Evolutionary conservation across 2,113 vertebrate genomes (phyloP).

Genomic region (Paedocypris sp.): DNA sequence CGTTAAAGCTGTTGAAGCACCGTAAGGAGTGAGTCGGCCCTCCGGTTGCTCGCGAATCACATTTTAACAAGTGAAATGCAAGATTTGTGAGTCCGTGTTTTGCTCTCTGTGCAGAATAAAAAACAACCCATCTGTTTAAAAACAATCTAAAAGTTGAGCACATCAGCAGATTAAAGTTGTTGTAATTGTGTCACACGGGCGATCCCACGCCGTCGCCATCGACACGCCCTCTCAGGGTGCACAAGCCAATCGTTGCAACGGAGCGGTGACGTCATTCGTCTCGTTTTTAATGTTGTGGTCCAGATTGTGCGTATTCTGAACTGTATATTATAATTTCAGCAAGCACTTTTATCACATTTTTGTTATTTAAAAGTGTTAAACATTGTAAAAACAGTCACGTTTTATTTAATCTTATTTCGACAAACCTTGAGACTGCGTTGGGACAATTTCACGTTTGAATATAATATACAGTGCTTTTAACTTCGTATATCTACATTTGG

Average conservation of each 20-base stretch:
- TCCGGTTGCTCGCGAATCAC: slow-evolving; percentile 29
- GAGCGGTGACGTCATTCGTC: slow-evolving; percentile 57
- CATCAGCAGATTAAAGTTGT: slow-evolving; percentile 83
- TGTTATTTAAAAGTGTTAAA: no score
- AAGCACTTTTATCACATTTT: no score
- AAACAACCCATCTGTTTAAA: slow-evolving; percentile 48
- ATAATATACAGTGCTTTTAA: no score
- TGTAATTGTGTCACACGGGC: slow-evolving; percentile 90
- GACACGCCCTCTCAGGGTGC: slow-evolving; percentile 54
- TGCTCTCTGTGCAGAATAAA: neutral
- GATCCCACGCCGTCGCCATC: slow-evolving; percentile 75
- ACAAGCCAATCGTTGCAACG: slow-evolving; percentile 53
- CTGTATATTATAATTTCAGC: no score
- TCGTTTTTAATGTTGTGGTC: slow-evolving; percentile 27
- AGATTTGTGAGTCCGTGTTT: slow-evolving; percentile 3
- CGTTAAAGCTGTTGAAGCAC: slow-evolving; percentile 13
- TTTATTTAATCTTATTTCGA: no score
- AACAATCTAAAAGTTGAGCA: slow-evolving; percentile 70
- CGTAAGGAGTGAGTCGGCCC: slow-evolving; percentile 20
- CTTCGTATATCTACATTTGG: no score
- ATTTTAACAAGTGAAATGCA: slow-evolving; percentile 24
- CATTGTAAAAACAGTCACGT: no score
- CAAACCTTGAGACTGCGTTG: no score
- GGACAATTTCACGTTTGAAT: no score
- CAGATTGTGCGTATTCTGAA: no score